These are phyloP conservation scores for Candoia aspera DNA, from an alignment of 2,113 vertebrate genomes.

Conservation along the genomic window DNA sequence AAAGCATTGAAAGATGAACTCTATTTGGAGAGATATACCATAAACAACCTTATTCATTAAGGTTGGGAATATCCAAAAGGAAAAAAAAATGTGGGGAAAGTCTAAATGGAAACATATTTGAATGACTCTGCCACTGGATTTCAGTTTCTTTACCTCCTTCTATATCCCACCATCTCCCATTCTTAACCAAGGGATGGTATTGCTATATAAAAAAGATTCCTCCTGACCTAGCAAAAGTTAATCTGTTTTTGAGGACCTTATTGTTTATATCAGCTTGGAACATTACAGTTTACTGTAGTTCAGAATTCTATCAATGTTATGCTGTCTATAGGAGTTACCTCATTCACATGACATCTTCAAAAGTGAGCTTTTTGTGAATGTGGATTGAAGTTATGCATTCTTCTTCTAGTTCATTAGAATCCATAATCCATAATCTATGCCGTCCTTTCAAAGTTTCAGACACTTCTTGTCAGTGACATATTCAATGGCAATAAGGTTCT, in stretches of 20 bases:
- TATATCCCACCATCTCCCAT: not conserved
- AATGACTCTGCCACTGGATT: constrained; percentile 20
- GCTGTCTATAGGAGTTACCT: not conserved
- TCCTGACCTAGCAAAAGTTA: not conserved
- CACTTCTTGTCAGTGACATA: not conserved
- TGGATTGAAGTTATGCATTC: not conserved
- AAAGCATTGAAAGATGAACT: constrained; percentile 53
- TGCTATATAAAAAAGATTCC: not conserved
- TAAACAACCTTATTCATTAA: constrained; percentile 66
- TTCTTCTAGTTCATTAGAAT: not conserved
- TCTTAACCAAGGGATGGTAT: not conserved
- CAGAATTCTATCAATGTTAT: not conserved
- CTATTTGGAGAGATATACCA: constrained; percentile 42
- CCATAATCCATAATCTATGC: not conserved
- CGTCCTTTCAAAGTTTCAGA: not conserved
- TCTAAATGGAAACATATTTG: not conserved
- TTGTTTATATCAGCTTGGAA: not conserved
- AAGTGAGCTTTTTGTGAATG: not conserved
- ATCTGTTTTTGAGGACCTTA: not conserved
- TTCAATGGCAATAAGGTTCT: not conserved
- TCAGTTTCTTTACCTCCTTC: constrained; percentile 8
- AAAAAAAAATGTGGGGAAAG: constrained; percentile 12
- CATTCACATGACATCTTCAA: not conserved
- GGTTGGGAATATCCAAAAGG: constrained; percentile 42
- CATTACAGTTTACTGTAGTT: not conserved